Conservation (phyloP, 2,888 invertebrate species). For the Eudasyphora cyanicolor region DNA sequence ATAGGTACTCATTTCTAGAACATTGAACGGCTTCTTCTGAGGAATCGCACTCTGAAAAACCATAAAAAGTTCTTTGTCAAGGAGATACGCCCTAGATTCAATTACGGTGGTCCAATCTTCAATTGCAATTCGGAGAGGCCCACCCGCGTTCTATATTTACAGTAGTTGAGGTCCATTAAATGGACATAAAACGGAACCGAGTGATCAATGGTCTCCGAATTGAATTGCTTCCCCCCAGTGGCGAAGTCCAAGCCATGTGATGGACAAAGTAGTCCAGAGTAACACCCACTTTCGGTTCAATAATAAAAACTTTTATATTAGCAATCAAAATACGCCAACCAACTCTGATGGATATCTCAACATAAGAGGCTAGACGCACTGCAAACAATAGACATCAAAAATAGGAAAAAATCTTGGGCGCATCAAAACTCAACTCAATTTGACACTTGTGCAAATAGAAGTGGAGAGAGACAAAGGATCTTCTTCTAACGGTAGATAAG, state of each 20-base stretch:
- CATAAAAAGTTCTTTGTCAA: slow-evolving; percentile 17
- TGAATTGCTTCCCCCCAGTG: too few relatives aligned
- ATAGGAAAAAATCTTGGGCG: not conserved
- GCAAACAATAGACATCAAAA: slow-evolving; percentile 41
- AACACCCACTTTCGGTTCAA: slow-evolving; percentile 55
- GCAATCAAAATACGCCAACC: slow-evolving; percentile 55
- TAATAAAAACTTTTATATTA: slow-evolving; percentile 41
- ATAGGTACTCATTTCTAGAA: not conserved
- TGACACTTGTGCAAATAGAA: slow-evolving; percentile 47
- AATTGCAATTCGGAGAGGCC: slow-evolving; percentile 18
- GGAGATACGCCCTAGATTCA: not conserved
- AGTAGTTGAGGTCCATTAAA: slow-evolving; percentile 37
- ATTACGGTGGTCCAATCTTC: slow-evolving; percentile 21
- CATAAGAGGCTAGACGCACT: too few relatives aligned
- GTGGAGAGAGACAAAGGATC: not conserved
- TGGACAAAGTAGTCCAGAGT: slow-evolving; percentile 61
- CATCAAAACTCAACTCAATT: slow-evolving; percentile 10
- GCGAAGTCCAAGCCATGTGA: slow-evolving; percentile 44
- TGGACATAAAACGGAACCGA: not conserved
- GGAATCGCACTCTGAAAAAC: not conserved
- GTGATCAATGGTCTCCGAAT: slow-evolving; percentile 43
- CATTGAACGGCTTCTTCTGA: not conserved
- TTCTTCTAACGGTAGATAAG: slow-evolving; percentile 49
- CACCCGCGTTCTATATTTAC: slow-evolving; percentile 19
- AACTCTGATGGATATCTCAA: slow-evolving; percentile 20